A percentile compares a stretch with the other conserved stretches of the same genome.
Conservation (phyloP, 2,888 invertebrate genomes). For the Therioaphis trifolii region DNA sequence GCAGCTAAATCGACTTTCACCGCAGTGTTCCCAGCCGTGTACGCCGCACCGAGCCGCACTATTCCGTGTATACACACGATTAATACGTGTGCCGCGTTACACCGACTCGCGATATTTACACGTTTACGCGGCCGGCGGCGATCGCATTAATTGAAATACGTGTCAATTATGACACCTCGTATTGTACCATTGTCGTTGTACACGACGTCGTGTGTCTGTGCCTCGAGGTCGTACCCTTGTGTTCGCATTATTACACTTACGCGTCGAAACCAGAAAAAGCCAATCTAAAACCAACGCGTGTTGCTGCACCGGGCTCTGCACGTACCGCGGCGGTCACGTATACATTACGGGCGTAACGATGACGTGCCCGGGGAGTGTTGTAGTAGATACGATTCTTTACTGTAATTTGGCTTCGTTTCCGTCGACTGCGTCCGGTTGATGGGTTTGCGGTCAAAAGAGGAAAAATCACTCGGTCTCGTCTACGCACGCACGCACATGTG, state of each 20-base stretch:
- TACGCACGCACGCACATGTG: neutral
- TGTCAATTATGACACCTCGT: slow-evolving; percentile 2
- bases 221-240: too few species aligned
- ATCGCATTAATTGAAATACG: slow-evolving; percentile 6
- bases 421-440: neutral
- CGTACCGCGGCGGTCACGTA: slow-evolving; percentile 15
- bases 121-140: neutral
- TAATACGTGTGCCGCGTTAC: too few species aligned
- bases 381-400: neutral
- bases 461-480: neutral
- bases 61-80: neutral
- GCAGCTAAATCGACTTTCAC: too few species aligned
- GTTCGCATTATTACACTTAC: too few species aligned
- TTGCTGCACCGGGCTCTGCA: neutral
- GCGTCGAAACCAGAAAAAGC: neutral
- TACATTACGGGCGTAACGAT: neutral
- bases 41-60: too few species aligned
- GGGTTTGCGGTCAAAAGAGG: slow-evolving; percentile 33
- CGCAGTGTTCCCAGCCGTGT: too few species aligned
- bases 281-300: too few species aligned
- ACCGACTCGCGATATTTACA: too few species aligned
- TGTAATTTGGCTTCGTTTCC: slow-evolving; percentile 32
- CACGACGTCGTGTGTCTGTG: too few species aligned
- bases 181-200: neutral
- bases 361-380: neutral